Evolutionary conservation across 2,888 invertebrate genomes (phyloP).

Genomic region (Pedicia rivosa): DNA sequence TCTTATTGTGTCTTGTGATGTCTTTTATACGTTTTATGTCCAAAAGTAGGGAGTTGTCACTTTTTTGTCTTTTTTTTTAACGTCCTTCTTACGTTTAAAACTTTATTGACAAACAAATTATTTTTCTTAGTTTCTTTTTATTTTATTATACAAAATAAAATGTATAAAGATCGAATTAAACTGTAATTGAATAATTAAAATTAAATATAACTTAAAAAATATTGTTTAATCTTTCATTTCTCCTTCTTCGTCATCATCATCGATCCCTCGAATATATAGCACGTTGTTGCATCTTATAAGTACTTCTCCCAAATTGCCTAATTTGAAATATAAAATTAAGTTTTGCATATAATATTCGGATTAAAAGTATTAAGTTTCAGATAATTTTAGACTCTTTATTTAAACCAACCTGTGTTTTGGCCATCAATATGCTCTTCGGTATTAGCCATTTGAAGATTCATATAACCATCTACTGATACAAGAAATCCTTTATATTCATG

Average conservation of each 20-base stretch:
- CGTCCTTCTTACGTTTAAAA: too few species aligned
- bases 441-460: constrained; percentile 96
- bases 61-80: too few species aligned
- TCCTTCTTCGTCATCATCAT: constrained; percentile 94
- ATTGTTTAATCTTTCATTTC: constrained; percentile 83
- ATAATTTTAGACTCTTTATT: not conserved
- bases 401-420: constrained; percentile 55
- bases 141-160: too few species aligned
- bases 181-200: too few species aligned
- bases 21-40: too few species aligned
- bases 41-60: too few species aligned
- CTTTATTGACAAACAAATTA: too few species aligned
- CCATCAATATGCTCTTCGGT: constrained; percentile 97
- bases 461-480: constrained; percentile 96
- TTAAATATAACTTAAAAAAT: too few species aligned
- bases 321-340: constrained; percentile 14
- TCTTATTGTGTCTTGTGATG: too few species aligned
- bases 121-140: too few species aligned
- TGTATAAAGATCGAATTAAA: too few species aligned
- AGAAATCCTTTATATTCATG: constrained; percentile 98
- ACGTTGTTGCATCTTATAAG: constrained; percentile 96
- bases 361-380: too few species aligned
- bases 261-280: constrained; percentile 83
- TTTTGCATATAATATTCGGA: not conserved
- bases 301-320: constrained; percentile 87